phyloP scores from a whole-genome alignment of 2,888 invertebrate species.

The Miltochrista miniata region DNA sequence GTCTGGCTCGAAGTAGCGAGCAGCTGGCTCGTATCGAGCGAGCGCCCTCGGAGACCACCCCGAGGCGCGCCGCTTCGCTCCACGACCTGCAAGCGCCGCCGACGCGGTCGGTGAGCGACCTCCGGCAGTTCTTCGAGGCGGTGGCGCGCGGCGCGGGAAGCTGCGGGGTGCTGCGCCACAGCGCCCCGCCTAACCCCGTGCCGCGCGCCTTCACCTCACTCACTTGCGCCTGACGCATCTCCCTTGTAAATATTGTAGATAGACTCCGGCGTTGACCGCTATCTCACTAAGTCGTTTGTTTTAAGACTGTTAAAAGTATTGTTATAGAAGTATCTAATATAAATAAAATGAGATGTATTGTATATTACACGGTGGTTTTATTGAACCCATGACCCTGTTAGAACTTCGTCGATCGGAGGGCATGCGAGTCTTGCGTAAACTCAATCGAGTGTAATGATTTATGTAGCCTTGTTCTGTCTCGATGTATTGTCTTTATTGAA shows the following conservation, averaged over 20 bases:
- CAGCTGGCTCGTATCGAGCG: constrained; percentile 63
- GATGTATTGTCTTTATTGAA: constrained; percentile 31
- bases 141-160: constrained; percentile 74
- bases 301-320: constrained; percentile 84
- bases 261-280: constrained; percentile 70
- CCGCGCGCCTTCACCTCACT: constrained; percentile 71
- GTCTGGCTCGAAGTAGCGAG: constrained; percentile 86
- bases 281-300: constrained; percentile 78
- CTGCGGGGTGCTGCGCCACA: constrained; percentile 58
- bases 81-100: constrained; percentile 85
- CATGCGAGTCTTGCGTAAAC: constrained; percentile 29
- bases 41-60: constrained; percentile 61
- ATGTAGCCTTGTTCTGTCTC: constrained; percentile 30
- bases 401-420: constrained; percentile 11
- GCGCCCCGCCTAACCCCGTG: constrained; percentile 63
- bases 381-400: constrained; percentile 20
- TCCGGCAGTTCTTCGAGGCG: constrained; percentile 88
- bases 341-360: constrained; percentile 64
- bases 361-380: constrained; percentile 34
- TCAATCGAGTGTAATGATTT: constrained; percentile 27
- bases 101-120: constrained; percentile 85
- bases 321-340: constrained; percentile 79
- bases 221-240: constrained; percentile 64
- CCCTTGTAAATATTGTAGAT: constrained; percentile 74
- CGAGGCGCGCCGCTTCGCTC: constrained; percentile 86